Percentiles rank a stretch among this genome's conserved stretches.
Evolutionary conservation across 2,113 vertebrate species (phyloP).

Genomic region (Mesembrinibis cayennensis): DNA sequence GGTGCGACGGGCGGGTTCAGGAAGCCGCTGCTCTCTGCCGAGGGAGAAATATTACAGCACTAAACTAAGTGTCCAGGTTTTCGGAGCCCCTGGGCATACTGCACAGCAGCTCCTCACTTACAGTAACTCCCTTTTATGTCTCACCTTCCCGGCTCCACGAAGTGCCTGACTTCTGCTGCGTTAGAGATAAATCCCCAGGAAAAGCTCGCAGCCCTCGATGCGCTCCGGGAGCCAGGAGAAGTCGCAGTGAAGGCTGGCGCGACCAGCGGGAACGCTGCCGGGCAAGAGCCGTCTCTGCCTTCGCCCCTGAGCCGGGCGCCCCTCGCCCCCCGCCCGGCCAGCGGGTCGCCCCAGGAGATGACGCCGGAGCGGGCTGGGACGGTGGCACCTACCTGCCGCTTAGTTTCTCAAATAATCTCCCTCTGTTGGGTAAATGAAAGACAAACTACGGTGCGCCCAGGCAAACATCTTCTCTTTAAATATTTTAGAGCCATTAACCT

Average conservation of each 20-base stretch:
- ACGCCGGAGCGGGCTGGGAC: rapidly evolving
- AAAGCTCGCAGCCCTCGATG: background rate
- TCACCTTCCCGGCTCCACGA: background rate
- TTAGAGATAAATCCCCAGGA: background rate
- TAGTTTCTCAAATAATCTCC: background rate
- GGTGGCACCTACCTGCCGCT: background rate
- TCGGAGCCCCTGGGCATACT: background rate
- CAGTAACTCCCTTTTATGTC: background rate
- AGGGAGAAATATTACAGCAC: background rate
- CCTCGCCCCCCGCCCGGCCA: rapidly evolving
- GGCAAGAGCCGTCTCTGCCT: background rate
- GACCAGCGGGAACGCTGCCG: background rate
- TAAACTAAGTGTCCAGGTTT: background rate
- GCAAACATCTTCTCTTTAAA: background rate
- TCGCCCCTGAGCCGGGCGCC: background rate
- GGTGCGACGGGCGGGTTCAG: rapidly evolving
- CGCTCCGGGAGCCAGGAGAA: background rate
- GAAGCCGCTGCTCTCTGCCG: background rate
- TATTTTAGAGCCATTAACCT: conserved; percentile 13
- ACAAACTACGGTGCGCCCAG: background rate
- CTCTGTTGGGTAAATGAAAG: background rate
- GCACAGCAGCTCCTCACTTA: background rate
- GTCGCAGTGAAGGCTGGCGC: background rate
- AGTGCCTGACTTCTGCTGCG: background rate
- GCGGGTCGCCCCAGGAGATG: background rate